Evolutionary conservation across 2,888 invertebrate genomes (phyloP), one percentile per base, ranked within the genome.

Genomic region (Pristionchus japonicus): DNA sequence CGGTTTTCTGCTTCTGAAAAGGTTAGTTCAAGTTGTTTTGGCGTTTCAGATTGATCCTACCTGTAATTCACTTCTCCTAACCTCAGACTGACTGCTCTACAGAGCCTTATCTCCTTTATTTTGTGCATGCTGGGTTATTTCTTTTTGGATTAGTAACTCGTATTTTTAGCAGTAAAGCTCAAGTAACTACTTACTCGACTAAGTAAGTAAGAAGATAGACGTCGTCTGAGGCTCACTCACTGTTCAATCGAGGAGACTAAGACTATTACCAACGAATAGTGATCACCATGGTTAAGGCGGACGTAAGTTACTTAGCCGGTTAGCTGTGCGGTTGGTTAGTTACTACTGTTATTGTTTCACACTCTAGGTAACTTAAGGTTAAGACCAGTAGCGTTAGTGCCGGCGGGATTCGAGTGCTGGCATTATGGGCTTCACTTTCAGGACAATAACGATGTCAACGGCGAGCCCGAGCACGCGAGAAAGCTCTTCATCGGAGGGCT

Each of bases 401-500:
- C 7, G 77, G 9, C 11, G 43, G 43, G 23, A 9, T 77, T 77
- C 43, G 17, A 9, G 43, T 4, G n/a, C 43, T 4, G 4, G n/a
- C 43, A 37, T 40, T 37, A 70, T 37, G 70, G 70, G 70, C 20
- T 13, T 2, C 20, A 23, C 9, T 77, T 77, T 27, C 77, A 77
- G 77, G 77, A 77, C 31, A 40, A 13, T 43, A 11, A 70, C 49
- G 70, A 70, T 27, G 34, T 34, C 37, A 52, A 86, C n/a, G 49
- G 23, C n/a, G 87, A 87, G 77, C 77, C 87, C 43, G 87, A 87
- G 61, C 87, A 91, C 85, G 93, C 90, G 88, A 91, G 92, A 84
- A 93, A 92, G 88, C 86, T 92, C 23, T 92, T 92, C 89, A 90
- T 92, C 49, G 92, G 92, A 43, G 93, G 93, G 4, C 89, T 89